Percentiles rank a stretch among this genome's conserved stretches.
Conservation (phyloP, 2,888 invertebrate genomes). For the Orthosia gothica region DNA sequence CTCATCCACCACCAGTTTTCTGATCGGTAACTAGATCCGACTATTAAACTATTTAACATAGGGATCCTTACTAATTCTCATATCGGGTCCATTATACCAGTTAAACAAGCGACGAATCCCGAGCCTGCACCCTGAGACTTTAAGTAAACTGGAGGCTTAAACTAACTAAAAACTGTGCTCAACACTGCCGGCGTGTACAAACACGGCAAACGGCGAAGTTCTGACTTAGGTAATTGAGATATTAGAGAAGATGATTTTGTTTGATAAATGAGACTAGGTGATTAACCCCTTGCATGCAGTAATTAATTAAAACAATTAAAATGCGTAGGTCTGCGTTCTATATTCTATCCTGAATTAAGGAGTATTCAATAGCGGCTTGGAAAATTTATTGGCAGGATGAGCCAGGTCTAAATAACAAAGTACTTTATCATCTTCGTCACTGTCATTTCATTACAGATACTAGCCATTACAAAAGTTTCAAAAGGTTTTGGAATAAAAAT, state of each 20-base stretch:
- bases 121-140: conserved; percentile 16
- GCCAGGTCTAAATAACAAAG: too few relatives aligned
- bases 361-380: not conserved
- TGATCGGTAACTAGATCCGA: conserved; percentile 9
- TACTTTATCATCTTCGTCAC: too few relatives aligned
- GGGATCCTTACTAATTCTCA: conserved; percentile 43
- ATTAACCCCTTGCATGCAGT: too few relatives aligned
- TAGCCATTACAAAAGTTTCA: too few relatives aligned
- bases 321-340: too few relatives aligned
- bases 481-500: too few relatives aligned
- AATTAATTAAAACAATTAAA: too few relatives aligned
- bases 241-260: conserved; percentile 22
- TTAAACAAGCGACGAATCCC: conserved; percentile 42
- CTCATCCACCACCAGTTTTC: not conserved
- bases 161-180: conserved; percentile 53
- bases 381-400: not conserved
- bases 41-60: conserved; percentile 37
- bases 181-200: conserved; percentile 23
- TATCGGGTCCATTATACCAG: conserved; percentile 42
- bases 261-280: conserved; percentile 7
- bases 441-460: too few relatives aligned
- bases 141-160: conserved; percentile 41
- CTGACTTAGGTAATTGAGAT: conserved; percentile 36
- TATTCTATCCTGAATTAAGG: too few relatives aligned
- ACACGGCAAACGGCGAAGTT: conserved; percentile 34